Evolutionary conservation across 2,888 invertebrate genomes (phyloP).

Genomic region (Tenthredo scrophulariae): DNA sequence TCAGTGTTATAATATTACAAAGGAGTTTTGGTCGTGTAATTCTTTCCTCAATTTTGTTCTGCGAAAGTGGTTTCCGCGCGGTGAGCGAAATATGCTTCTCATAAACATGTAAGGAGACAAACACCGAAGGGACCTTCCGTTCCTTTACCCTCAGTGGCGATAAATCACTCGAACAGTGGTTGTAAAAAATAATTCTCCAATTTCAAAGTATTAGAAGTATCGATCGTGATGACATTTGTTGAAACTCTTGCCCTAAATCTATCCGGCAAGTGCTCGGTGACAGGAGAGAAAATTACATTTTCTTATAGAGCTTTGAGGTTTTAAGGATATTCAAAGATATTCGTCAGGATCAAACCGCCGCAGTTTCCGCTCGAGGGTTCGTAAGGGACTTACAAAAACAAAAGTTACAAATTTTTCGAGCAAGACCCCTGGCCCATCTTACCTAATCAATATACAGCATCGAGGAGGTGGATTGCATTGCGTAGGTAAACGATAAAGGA

Average conservation of each 20-base stretch:
- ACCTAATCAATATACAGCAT: constrained; percentile 14
- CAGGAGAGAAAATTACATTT: constrained; percentile 26
- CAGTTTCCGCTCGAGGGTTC: not conserved
- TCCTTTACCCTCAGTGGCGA: not conserved
- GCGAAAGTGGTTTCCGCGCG: not conserved
- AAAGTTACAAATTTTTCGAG: constrained; percentile 21
- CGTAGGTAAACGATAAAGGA: not conserved
- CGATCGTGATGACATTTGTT: constrained; percentile 19
- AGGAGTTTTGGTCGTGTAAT: not conserved
- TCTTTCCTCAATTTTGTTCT: not conserved
- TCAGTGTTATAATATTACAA: not conserved
- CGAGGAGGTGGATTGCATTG: not conserved
- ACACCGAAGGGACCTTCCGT: not conserved
- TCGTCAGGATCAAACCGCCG: constrained; percentile 14
- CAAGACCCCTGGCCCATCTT: not conserved
- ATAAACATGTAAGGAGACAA: not conserved
- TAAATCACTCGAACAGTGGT: constrained; percentile 15
- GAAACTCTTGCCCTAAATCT: constrained; percentile 15
- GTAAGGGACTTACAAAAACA: constrained; percentile 20
- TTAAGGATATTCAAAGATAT: constrained; percentile 26
- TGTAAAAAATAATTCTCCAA: constrained; percentile 4
- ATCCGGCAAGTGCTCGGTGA: not conserved
- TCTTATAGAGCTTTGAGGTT: constrained; percentile 23
- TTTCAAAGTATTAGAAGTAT: constrained; percentile 12
- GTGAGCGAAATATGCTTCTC: not conserved